Evolutionary conservation across 1,140 invertebrate species (phyloP), one percentile per base, ranked within the genome.

Genomic region (Psilanteris sp.): DNA sequence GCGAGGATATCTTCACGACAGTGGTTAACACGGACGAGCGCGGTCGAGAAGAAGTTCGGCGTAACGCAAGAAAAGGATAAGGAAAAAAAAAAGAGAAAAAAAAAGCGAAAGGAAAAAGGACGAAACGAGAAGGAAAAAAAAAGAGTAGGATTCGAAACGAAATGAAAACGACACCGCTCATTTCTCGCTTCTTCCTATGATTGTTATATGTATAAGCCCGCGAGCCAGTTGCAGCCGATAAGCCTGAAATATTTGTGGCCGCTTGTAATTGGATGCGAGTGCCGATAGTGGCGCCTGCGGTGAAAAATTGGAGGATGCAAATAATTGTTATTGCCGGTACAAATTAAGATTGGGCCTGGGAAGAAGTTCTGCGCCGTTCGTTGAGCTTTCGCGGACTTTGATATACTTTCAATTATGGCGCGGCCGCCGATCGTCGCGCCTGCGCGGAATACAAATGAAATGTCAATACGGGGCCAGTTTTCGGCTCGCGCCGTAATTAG

Each of bases 321-420:
- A 68, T 68, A 59, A 68, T 59, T 59, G 52, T 68, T 68, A 68
- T 68, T 68, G 34, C 64, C 13, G 18, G 32, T 48, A 59, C 64
- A 68, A 68, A 68, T 68, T 68, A 68, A 68, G 50, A 48, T 16
- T 34, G 36, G 7, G 15, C 9, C 16, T n/a, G 31, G 26, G 31
- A 14, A 31, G 22, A 9, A 13, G 9, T 18, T 13, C 15, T 7
- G 18, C 27, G 1, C 14, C 11, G 24, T 15, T 41, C 22, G 9
- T 20, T 14, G 37, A 41, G 20, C 39, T 43, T 20, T 14, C 22
- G 26, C 6, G n/a, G 26, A 11, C 13, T 46, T 24, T 13, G 41
- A 14, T 16, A 1, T 1, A 15, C 9, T 18, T 46, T 43, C 39
- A 26, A 26, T 43, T 43, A 43, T 26, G 39, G 11, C n/a, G n/a